A percentile compares a stretch with the other conserved stretches of the same genome.
These are phyloP conservation scores for Eurosta solidaginis DNA, from an alignment of 1,140 invertebrate species.

Conservation along the genomic window DNA sequence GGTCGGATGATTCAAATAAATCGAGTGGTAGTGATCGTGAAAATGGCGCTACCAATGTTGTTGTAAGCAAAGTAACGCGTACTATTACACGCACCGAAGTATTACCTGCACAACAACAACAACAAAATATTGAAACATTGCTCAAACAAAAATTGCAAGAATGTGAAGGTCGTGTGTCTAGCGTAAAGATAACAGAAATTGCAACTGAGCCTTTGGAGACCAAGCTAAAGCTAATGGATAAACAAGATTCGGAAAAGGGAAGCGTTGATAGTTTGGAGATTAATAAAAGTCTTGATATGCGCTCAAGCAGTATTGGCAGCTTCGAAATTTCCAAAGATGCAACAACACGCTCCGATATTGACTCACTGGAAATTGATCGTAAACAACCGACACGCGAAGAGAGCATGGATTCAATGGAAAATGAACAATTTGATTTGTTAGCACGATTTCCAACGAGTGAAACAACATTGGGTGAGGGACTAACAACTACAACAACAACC, in stretches of 20 bases:
- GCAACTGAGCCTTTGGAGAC: constrained; percentile 69
- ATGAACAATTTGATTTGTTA: constrained; percentile 58
- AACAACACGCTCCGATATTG: constrained; percentile 51
- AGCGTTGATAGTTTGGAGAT: constrained; percentile 67
- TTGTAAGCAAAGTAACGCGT: constrained; percentile 49
- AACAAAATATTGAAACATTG: constrained; percentile 56
- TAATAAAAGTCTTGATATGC: constrained; percentile 63
- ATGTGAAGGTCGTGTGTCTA: constrained; percentile 55
- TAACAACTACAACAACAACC: constrained; percentile 62
- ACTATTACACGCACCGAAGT: constrained; percentile 62
- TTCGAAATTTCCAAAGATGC: constrained; percentile 64
- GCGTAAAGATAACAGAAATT: constrained; percentile 62
- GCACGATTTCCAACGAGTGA: constrained; percentile 44
- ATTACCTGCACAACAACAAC: constrained; percentile 59
- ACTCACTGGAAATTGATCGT: constrained; percentile 56
- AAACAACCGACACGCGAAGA: constrained; percentile 62
- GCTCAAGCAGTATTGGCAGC: constrained; percentile 66
- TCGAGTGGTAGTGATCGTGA: constrained; percentile 62
- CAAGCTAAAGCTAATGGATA: constrained; percentile 42
- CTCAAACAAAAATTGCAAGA: constrained; percentile 53
- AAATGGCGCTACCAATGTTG: constrained; percentile 46
- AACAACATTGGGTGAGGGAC: constrained; percentile 54
- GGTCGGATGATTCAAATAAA: constrained; percentile 65
- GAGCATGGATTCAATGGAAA: constrained; percentile 62
- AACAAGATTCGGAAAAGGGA: constrained; percentile 58